Evolutionary conservation across 1,140 invertebrate genomes (phyloP).

Genomic region (Coboldia fuscipes): DNA sequence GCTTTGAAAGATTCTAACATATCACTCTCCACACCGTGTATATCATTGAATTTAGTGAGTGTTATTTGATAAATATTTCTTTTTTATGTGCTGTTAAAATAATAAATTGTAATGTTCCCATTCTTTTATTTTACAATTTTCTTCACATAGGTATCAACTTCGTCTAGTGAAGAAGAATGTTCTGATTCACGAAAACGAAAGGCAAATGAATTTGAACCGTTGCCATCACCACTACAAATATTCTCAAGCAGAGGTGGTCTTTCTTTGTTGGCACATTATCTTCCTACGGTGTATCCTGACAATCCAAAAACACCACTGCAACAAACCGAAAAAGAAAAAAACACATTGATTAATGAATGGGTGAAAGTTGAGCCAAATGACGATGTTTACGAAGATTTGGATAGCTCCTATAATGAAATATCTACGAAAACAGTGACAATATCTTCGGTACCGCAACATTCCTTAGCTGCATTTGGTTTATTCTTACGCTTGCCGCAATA

Average conservation of each 20-base stretch:
- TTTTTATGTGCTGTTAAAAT: too few species aligned
- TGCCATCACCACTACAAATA: constrained; percentile 39
- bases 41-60: constrained; percentile 20
- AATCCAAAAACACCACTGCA: constrained; percentile 16
- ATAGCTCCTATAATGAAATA: constrained; percentile 23
- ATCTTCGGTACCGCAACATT: constrained; percentile 58
- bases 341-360: constrained; percentile 42
- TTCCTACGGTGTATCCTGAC: constrained; percentile 72
- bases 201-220: constrained; percentile 13
- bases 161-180: not conserved
- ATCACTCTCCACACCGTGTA: constrained; percentile 30
- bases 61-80: too few species aligned
- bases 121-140: too few species aligned
- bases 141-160: not conserved
- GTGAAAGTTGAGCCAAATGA: constrained; percentile 52
- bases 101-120: too few species aligned
- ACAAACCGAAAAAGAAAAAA: constrained; percentile 26
- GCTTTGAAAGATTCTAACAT: constrained; percentile 29
- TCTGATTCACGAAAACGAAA: constrained; percentile 8
- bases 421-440: constrained; percentile 15
- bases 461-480: constrained; percentile 69
- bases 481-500: constrained; percentile 75
- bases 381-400: constrained; percentile 44
- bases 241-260: constrained; percentile 74
- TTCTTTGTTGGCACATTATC: constrained; percentile 61